Conservation (phyloP, 1,140 invertebrate genomes). For the Pogonomyrmex californicus region DNA sequence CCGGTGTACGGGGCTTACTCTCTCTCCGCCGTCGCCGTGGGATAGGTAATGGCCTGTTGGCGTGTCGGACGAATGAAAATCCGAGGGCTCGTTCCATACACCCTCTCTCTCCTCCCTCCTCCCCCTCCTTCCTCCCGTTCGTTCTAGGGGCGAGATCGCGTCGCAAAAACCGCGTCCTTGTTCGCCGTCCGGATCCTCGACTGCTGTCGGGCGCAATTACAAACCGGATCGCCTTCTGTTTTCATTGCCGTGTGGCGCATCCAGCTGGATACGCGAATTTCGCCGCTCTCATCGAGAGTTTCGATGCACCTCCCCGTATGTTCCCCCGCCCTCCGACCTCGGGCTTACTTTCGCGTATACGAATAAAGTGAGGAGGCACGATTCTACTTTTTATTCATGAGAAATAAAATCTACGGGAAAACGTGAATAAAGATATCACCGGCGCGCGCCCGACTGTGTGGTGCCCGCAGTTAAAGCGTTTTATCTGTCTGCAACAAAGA, state of each 20-base stretch:
- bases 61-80: slow-evolving; percentile 53
- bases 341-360: not conserved
- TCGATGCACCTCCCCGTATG: not conserved
- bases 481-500: slow-evolving; percentile 41
- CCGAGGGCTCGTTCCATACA: slow-evolving; percentile 7
- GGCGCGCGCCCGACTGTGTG: not conserved
- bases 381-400: slow-evolving; percentile 36
- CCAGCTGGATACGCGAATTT: slow-evolving; percentile 23
- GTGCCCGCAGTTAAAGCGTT: slow-evolving; percentile 21
- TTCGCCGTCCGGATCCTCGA: not conserved
- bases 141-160: not conserved
- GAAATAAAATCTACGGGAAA: slow-evolving; percentile 35
- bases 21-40: not conserved
- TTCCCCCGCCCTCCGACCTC: no score
- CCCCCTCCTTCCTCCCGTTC: not conserved
- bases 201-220: slow-evolving; percentile 28
- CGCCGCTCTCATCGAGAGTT: slow-evolving; percentile 9
- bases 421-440: slow-evolving; percentile 48
- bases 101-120: not conserved
- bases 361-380: slow-evolving; percentile 3
- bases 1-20: not conserved
- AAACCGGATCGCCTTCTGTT: slow-evolving; percentile 36
- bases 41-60: slow-evolving; percentile 56
- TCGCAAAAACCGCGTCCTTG: not conserved
- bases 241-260: not conserved